Percentiles rank a stretch among this genome's conserved stretches.
phyloP scores from a whole-genome alignment of 2,888 invertebrate species.

The Lagria hirta region DNA sequence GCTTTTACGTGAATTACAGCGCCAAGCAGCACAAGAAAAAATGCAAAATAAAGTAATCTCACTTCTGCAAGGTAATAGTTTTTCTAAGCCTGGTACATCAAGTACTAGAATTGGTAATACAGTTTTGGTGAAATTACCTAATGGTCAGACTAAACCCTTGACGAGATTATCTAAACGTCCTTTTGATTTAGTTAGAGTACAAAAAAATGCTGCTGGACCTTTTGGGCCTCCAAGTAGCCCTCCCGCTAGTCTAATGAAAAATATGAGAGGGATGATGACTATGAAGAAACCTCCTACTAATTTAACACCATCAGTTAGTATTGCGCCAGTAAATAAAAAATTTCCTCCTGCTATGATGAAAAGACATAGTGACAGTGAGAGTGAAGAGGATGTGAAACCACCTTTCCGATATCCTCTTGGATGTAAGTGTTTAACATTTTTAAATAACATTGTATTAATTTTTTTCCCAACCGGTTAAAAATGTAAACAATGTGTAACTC shows the following conservation, averaged over 20 bases:
- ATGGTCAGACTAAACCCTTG: slow-evolving; percentile 54
- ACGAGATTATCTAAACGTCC: slow-evolving; percentile 49
- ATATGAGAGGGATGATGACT: slow-evolving; percentile 26
- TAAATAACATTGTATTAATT: too few relatives aligned
- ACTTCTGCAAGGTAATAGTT: slow-evolving; percentile 67
- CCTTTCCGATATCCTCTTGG: too few relatives aligned
- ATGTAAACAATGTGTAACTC: too few relatives aligned
- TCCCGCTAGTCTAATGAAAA: slow-evolving; percentile 25
- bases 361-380: slow-evolving; percentile 47
- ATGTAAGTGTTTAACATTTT: too few relatives aligned
- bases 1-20: slow-evolving; percentile 78
- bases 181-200: slow-evolving; percentile 51
- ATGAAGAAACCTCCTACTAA: slow-evolving; percentile 42
- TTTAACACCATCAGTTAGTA: slow-evolving; percentile 57
- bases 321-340: slow-evolving; percentile 53
- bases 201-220: slow-evolving; percentile 34
- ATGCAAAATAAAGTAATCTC: slow-evolving; percentile 72
- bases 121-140: slow-evolving; percentile 53
- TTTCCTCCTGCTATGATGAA: slow-evolving; percentile 34
- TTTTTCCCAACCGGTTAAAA: too few relatives aligned
- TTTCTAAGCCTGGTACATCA: slow-evolving; percentile 46
- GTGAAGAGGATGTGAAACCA: slow-evolving; percentile 33
- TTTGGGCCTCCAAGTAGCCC: slow-evolving; percentile 13
- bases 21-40: slow-evolving; percentile 74
- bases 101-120: slow-evolving; percentile 51